Evolutionary conservation across 2,888 invertebrate genomes (phyloP).

Genomic region (Hololepta plana): DNA sequence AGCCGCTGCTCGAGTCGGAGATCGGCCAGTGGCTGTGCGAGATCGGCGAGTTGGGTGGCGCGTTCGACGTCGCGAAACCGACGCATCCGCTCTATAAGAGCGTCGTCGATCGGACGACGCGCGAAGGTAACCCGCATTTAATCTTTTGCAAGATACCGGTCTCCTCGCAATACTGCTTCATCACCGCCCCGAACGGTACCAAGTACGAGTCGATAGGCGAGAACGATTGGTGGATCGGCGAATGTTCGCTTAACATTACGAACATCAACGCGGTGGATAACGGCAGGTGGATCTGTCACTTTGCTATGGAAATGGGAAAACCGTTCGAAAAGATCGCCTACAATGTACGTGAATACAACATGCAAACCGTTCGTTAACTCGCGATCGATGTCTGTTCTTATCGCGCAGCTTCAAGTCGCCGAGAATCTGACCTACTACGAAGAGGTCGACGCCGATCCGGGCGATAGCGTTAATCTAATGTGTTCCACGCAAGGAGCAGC

Average conservation of each 20-base stretch:
- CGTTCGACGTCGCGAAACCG: slow-evolving; percentile 3
- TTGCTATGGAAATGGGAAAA: slow-evolving; percentile 8
- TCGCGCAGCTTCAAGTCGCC: slow-evolving; percentile 6
- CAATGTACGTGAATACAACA: too few species aligned
- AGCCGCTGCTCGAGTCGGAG: slow-evolving; percentile 8
- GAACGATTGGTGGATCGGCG: slow-evolving; percentile 6
- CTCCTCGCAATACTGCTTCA: slow-evolving; percentile 9
- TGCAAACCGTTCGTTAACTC: too few species aligned
- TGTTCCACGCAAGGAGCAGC: slow-evolving; percentile 9
- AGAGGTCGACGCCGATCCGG: slow-evolving; percentile 6
- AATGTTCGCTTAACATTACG: slow-evolving; percentile 5
- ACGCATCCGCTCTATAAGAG: background rate
- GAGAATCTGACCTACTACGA: slow-evolving; percentile 7
- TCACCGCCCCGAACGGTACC: slow-evolving; percentile 9
- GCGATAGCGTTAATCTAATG: slow-evolving; percentile 7
- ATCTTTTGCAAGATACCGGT: slow-evolving; percentile 9
- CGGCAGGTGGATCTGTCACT: slow-evolving; percentile 10
- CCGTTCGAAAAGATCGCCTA: slow-evolving; percentile 9
- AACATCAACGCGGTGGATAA: slow-evolving; percentile 5
- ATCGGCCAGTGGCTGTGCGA: slow-evolving; percentile 10
- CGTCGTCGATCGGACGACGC: slow-evolving; percentile 4
- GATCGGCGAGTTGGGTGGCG: slow-evolving; percentile 1
- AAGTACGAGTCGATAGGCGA: slow-evolving; percentile 4
- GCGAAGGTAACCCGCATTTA: too few species aligned
- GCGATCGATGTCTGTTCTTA: too few species aligned